A percentile compares a stretch with the other conserved stretches of the same genome.
These are phyloP conservation scores for Diploptera punctata DNA, from an alignment of 2,888 invertebrate genomes.

Conservation along the genomic window DNA sequence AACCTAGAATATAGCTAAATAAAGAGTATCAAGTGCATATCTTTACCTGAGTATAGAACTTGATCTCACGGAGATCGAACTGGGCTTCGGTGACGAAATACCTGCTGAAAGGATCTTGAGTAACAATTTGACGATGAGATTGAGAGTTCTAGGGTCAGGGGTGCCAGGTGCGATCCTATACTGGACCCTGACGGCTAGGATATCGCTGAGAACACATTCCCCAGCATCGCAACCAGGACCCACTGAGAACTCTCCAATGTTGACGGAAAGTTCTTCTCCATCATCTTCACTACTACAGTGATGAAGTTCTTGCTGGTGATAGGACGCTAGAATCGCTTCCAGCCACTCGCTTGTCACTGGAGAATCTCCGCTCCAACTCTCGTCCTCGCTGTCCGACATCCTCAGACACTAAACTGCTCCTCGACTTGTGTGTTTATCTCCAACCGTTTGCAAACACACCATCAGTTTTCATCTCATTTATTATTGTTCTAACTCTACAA, in stretches of 20 bases:
- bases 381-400: constrained; percentile 63
- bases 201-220: constrained; percentile 78
- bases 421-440: too few species aligned
- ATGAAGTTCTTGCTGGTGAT: constrained; percentile 51
- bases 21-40: too few species aligned
- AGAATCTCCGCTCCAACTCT: constrained; percentile 58
- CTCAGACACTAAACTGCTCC: neutral
- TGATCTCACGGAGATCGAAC: constrained; percentile 81
- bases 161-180: constrained; percentile 58
- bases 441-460: too few species aligned
- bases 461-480: too few species aligned
- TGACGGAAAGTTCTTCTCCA: constrained; percentile 46
- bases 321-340: constrained; percentile 58
- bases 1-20: too few species aligned
- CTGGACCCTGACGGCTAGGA: constrained; percentile 75
- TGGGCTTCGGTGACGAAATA: constrained; percentile 83
- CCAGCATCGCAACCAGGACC: constrained; percentile 67
- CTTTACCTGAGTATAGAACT: constrained; percentile 82
- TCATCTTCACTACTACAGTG: neutral
- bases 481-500: too few species aligned
- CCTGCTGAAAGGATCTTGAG: constrained; percentile 79
- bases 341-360: constrained; percentile 65
- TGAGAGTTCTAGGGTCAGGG: constrained; percentile 49
- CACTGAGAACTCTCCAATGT: constrained; percentile 60
- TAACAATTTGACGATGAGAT: constrained; percentile 75